Percentiles rank a stretch among this genome's conserved stretches.
phyloP scores from a whole-genome alignment of 2,888 invertebrate genomes.

The Tetranychus piercei region DNA sequence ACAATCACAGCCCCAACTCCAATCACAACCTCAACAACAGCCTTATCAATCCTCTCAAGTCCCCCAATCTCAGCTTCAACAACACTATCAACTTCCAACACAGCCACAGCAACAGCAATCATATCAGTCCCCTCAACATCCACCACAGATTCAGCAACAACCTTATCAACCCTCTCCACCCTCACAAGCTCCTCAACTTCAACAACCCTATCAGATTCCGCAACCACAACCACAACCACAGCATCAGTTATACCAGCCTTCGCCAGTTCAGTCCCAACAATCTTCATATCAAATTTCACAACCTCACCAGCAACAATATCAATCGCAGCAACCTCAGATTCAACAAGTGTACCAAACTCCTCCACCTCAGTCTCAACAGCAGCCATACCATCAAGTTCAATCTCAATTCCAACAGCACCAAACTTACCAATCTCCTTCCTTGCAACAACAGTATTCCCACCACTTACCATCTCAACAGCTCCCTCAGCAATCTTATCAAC shows the following conservation, averaged over 20 bases:
- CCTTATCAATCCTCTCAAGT: constrained; percentile 9
- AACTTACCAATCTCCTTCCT: background rate
- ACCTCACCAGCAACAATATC: constrained; percentile 22
- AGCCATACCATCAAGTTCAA: constrained; percentile 18
- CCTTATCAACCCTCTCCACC: background rate
- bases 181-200: constrained; percentile 22
- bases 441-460: background rate
- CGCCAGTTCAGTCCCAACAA: constrained; percentile 11
- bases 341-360: constrained; percentile 9
- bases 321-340: background rate
- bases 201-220: constrained; percentile 14
- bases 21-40: constrained; percentile 23
- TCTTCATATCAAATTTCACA: constrained; percentile 20
- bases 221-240: background rate
- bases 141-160: constrained; percentile 15
- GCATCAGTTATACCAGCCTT: constrained; percentile 3
- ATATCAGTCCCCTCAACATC: constrained; percentile 16
- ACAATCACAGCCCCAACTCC: background rate
- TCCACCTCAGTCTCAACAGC: constrained; percentile 14
- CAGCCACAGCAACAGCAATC: constrained; percentile 14
- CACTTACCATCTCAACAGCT: background rate
- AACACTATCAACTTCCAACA: constrained; percentile 4
- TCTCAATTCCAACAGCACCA: constrained; percentile 15
- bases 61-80: background rate
- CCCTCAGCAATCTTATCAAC: background rate